Evolutionary conservation across 2,888 invertebrate genomes (phyloP).

Genomic region (Neuroscelio doddi): DNA sequence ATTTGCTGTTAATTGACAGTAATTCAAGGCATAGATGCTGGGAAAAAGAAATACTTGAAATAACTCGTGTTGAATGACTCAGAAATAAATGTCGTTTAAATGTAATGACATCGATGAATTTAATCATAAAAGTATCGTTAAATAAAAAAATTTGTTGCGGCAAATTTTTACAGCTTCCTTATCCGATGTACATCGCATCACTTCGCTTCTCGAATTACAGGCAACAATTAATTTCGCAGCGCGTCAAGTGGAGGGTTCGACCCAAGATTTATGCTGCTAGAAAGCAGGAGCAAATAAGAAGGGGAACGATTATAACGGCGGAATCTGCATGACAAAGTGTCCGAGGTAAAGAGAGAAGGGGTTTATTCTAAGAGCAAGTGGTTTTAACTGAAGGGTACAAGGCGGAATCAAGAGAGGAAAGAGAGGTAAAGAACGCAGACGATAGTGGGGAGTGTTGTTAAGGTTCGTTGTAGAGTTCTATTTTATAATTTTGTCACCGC

Average conservation of each 20-base stretch:
- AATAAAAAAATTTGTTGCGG: no score
- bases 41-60: no score
- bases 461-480: constrained; percentile 1
- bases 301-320: constrained; percentile 37
- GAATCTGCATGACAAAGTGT: constrained; percentile 46
- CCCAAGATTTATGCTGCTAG: constrained; percentile 35
- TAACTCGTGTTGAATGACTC: no score
- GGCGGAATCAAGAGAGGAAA: constrained; percentile 30
- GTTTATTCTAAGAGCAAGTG: constrained; percentile 39
- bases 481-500: not conserved
- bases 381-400: constrained; percentile 13
- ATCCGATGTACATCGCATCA: constrained; percentile 13
- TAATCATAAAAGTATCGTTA: no score
- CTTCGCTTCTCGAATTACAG: constrained; percentile 27
- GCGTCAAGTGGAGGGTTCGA: constrained; percentile 37
- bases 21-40: no score
- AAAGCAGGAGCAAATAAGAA: constrained; percentile 18
- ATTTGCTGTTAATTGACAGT: no score
- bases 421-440: not conserved
- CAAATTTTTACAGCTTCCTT: not conserved
- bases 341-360: constrained; percentile 6
- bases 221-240: constrained; percentile 39
- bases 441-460: no score
- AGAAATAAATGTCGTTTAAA: no score
- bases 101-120: no score